Conservation (phyloP, 2,888 invertebrate species). For the Campopleginae sp. region DNA sequence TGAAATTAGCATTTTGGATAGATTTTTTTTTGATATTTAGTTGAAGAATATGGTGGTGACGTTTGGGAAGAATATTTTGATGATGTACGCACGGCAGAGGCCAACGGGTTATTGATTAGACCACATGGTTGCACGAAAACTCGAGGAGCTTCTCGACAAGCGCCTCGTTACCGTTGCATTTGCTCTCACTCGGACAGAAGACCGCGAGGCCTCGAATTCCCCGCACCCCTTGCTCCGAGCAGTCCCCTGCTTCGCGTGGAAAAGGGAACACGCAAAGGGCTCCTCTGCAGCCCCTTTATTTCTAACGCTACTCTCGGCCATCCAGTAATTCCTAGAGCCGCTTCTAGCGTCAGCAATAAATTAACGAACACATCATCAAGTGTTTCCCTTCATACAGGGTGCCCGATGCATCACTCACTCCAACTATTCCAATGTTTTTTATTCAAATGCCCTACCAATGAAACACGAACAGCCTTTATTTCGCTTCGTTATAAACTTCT, state of each 20-base stretch:
- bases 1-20: background rate
- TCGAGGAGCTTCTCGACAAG: slow-evolving; percentile 52
- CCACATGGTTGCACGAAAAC: slow-evolving; percentile 68
- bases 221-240: background rate
- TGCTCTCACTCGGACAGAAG: slow-evolving; percentile 47
- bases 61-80: slow-evolving; percentile 44
- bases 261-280: slow-evolving; percentile 64
- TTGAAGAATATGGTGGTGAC: background rate
- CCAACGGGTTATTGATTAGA: slow-evolving; percentile 68
- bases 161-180: slow-evolving; percentile 48
- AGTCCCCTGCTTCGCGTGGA: slow-evolving; percentile 15
- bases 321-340: slow-evolving; percentile 29
- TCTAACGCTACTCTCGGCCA: slow-evolving; percentile 39
- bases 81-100: slow-evolving; percentile 39
- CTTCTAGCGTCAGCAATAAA: slow-evolving; percentile 63
- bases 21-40: background rate
- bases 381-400: slow-evolving; percentile 11
- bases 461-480: background rate
- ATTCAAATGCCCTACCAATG: background rate
- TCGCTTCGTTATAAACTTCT: background rate
- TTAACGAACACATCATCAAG: slow-evolving; percentile 51
- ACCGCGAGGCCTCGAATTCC: slow-evolving; percentile 48
- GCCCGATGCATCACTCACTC: background rate
- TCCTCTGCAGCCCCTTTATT: slow-evolving; percentile 34
- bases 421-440: background rate